Evolutionary conservation across 2,113 vertebrate genomes (phyloP), one percentile per base, ranked within the genome.

Genomic region (Calypte anna): DNA sequence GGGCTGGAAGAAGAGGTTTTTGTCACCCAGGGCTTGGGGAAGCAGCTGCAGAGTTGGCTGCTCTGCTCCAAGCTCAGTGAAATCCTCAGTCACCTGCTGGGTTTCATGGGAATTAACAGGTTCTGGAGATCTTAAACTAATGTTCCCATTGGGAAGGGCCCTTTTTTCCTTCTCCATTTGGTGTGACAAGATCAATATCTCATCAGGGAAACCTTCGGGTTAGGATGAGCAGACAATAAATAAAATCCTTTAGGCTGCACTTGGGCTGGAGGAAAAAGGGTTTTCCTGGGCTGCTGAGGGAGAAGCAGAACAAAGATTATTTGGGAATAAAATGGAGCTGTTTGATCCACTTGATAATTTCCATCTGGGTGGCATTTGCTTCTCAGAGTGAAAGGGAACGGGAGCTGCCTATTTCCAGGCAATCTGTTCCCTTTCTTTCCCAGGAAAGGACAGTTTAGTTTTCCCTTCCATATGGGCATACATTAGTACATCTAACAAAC

Each of bases 321-420:
- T 70, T 93, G 91, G 76, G 91, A 95, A 88, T 93, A 91, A 86
- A 95, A 63, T 67, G 12, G 89, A 81, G 28, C 63, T 94, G 50
- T 94, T 94, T 91, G 75, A 96, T 91, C 90, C 72, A 68, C 93
- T 95, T 93, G 63, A 91, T 88, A 83, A 91, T 88, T 95, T 97
- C 93, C 94, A 96, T 97, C 94, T 97, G 96, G 91, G 83, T 90
- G 76, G 48, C 76, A 90, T 88, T 96, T 94, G 11, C 64, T 88
- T 91, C 40, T 44, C 46, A 78, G 19, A 44, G 59, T 75, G 64
- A 86, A 86, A 70, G 48, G 57, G 88, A 96, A 95, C 1, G 2
- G n/a, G 53, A 86, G 48, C 73, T 95, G 88, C 57, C 68, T 90
- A 86, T 94, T 95, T 96, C 75, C 83, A 75, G 61, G 75, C 94